phyloP scores from a whole-genome alignment of 2,113 vertebrate genomes.

The Thamnophis sirtalis region DNA sequence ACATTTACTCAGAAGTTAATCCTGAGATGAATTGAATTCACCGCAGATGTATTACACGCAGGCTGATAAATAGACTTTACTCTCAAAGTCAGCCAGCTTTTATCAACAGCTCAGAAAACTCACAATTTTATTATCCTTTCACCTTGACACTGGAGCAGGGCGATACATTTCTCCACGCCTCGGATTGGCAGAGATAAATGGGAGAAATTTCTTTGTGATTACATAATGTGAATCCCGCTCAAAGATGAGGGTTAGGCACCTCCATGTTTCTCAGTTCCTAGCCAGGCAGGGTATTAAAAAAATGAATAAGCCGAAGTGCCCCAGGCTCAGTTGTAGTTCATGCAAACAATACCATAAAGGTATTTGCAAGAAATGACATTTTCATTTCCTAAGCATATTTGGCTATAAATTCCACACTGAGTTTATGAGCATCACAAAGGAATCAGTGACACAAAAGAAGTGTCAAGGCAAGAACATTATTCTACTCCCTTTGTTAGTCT shows the following conservation, averaged over 20 bases:
- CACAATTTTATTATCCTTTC: background rate
- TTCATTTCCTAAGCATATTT: background rate
- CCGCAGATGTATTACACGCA: background rate
- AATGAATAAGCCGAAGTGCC: conserved; percentile 10
- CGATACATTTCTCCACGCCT: background rate
- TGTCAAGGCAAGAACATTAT: background rate
- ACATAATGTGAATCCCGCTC: background rate
- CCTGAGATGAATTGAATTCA: background rate
- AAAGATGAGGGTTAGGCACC: background rate
- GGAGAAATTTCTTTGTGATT: conserved; percentile 2
- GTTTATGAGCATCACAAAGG: background rate
- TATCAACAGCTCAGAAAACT: background rate
- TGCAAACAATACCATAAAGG: background rate
- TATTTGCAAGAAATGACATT: background rate
- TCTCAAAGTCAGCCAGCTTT: background rate
- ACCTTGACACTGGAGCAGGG: background rate
- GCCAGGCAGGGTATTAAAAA: conserved; percentile 23
- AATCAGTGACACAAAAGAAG: background rate
- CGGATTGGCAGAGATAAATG: background rate
- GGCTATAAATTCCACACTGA: background rate
- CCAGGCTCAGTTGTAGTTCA: background rate
- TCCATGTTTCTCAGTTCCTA: background rate
- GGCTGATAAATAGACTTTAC: background rate
- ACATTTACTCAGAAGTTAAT: background rate
- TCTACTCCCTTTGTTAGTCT: background rate